These are phyloP conservation scores for Piezodorus guildinii DNA, from an alignment of 1,140 invertebrate species.

Conservation along the genomic window DNA sequence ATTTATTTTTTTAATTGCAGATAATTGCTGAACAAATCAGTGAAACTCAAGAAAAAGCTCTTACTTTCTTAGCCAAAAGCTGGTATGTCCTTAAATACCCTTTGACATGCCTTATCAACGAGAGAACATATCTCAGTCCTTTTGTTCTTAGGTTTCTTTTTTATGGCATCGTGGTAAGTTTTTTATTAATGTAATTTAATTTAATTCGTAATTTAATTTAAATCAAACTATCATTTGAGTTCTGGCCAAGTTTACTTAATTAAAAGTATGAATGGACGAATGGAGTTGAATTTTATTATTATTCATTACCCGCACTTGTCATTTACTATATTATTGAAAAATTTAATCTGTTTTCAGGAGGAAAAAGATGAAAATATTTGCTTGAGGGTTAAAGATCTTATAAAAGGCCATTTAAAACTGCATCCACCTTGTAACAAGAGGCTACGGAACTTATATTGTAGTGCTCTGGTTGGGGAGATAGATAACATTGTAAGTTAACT, in stretches of 20 bases:
- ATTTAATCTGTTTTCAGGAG: background rate
- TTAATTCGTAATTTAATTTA: too few relatives aligned
- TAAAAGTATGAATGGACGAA: too few relatives aligned
- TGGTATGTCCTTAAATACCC: background rate
- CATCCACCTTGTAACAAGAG: constrained; percentile 6
- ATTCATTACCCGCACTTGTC: too few relatives aligned
- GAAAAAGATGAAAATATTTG: constrained; percentile 3
- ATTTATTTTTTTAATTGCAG: background rate
- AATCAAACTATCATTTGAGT: too few relatives aligned
- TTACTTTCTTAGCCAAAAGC: background rate
- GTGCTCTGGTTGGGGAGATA: background rate
- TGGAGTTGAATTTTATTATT: too few relatives aligned
- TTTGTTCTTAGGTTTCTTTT: background rate
- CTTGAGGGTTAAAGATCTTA: background rate
- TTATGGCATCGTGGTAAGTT: constrained; percentile 3
- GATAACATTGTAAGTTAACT: background rate
- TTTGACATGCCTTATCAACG: background rate
- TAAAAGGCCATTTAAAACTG: background rate
- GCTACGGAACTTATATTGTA: background rate
- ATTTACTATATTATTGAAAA: too few relatives aligned
- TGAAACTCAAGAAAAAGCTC: background rate
- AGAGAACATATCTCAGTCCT: background rate
- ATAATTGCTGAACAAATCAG: background rate
- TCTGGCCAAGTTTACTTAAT: too few relatives aligned
- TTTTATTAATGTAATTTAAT: too few relatives aligned